Evolutionary conservation across 92 coral and sea anemone species (phyloP), one percentile per base, ranked within the genome.

Genomic region (Muricea muricata): DNA sequence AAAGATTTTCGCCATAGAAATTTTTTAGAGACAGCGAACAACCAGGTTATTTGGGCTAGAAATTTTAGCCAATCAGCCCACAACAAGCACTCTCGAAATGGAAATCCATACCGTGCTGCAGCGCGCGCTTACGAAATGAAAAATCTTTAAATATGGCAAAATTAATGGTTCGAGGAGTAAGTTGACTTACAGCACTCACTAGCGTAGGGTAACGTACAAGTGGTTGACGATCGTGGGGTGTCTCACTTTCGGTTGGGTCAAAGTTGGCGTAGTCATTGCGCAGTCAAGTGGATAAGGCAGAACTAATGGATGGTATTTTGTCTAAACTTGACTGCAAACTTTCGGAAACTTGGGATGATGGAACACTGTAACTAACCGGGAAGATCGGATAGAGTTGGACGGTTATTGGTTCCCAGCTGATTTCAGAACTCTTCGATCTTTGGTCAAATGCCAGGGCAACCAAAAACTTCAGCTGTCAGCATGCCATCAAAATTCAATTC

Each of bases 101-200:
- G n/a, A 58, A 58, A 58, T 58, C 66, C 66, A 58, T 58, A 58
- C 66, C 66, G 32, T 58, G 66, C 32, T 21, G 66, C 66, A 2
- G 66, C 32, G 66, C 66, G 32, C 66, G 29, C 66, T 26, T 58
- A 31, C 66, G 24, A 58, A 58, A 29, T 48, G 56, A 48, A 48
- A 20, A 48, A 48, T 48, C 21, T 48, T 11, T 48, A 58, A 58
- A 58, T 15, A 58, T 58, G 66, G 66, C 66, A 26, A 58, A 58
- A 21, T 58, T 20, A 20, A 58, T 9, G 25, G 15, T 31, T 58
- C 32, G 11, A 20, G 24, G 66, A 21, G 66, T 31, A 2, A 58
- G 66, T 31, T 58, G 66, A 9, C n/a, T n/a, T n/a, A 31, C 66
- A 58, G 66, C 66, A 4, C 32, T 29, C 1, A 58, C 66, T 21